A percentile compares a stretch with the other conserved stretches of the same genome.
Evolutionary conservation across 2,888 invertebrate genomes (phyloP).

Genomic region (Parelbella ahira): DNA sequence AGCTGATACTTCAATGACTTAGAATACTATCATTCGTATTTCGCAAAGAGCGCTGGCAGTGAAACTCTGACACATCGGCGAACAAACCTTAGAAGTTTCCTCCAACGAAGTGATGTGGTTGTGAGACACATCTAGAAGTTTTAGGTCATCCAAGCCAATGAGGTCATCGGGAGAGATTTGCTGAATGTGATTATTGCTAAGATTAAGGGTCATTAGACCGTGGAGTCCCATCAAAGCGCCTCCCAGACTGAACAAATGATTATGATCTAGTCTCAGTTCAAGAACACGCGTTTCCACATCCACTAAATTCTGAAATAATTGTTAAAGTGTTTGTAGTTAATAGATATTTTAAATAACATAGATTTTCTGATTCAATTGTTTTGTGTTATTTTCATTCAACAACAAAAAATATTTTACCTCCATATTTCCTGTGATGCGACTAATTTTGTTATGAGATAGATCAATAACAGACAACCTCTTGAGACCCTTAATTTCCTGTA

Average conservation of each 20-base stretch:
- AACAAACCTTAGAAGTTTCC: constrained; percentile 88
- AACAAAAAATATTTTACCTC: constrained; percentile 76
- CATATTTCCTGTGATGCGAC: constrained; percentile 82
- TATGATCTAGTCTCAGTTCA: constrained; percentile 87
- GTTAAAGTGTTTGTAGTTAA: not conserved
- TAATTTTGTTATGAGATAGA: constrained; percentile 88
- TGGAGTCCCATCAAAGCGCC: constrained; percentile 88
- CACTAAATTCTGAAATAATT: constrained; percentile 83
- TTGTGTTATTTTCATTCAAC: too few species aligned
- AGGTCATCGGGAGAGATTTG: constrained; percentile 88
- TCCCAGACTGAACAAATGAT: constrained; percentile 84
- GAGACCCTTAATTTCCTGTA: constrained; percentile 88
- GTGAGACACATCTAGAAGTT: constrained; percentile 87
- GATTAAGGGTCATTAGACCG: constrained; percentile 85
- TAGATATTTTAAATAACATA: too few species aligned
- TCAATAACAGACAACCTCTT: constrained; percentile 86
- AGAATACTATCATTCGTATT: too few species aligned
- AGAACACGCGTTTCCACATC: constrained; percentile 87
- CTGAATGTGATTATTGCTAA: constrained; percentile 87
- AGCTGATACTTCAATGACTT: too few species aligned
- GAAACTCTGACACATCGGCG: too few species aligned
- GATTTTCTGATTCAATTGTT: too few species aligned
- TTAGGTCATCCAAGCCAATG: constrained; percentile 87
- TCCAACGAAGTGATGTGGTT: constrained; percentile 88
- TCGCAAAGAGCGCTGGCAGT: too few species aligned